These are phyloP conservation scores for Cuculus canorus DNA, from an alignment of 2,797 vertebrate species.

Conservation along the genomic window DNA sequence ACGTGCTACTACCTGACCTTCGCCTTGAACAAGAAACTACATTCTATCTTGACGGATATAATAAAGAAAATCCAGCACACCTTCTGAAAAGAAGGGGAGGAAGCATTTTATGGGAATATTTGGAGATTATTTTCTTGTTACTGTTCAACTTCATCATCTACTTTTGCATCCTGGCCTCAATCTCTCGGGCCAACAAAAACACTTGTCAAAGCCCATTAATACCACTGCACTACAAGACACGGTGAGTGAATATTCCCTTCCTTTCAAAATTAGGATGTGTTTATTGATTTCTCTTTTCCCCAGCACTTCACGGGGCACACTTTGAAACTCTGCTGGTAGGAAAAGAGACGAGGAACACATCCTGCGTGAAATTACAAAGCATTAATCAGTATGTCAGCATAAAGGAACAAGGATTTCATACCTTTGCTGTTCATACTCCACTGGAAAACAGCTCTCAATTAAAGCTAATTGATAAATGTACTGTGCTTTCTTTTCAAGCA, in stretches of 20 bases:
- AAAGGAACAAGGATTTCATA: slow-evolving; percentile 24
- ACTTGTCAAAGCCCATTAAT: background rate
- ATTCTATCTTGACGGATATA: background rate
- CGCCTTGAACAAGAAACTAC: background rate
- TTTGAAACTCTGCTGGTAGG: slow-evolving; percentile 13
- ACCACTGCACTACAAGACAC: background rate
- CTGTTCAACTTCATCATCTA: background rate
- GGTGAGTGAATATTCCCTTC: background rate
- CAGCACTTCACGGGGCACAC: slow-evolving; percentile 26
- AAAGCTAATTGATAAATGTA: slow-evolving; percentile 47
- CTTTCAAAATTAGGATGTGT: background rate
- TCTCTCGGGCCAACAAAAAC: background rate
- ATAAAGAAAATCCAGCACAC: background rate
- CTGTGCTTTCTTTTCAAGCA: slow-evolving; percentile 50
- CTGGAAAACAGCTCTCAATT: slow-evolving; percentile 55
- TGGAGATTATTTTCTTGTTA: background rate
- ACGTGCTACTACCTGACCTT: background rate
- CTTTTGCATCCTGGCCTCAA: background rate
- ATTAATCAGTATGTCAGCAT: slow-evolving; percentile 29
- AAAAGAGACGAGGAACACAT: slow-evolving; percentile 36
- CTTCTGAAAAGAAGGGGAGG: background rate
- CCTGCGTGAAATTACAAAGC: slow-evolving; percentile 48
- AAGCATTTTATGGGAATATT: background rate
- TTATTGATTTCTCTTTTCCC: slow-evolving; percentile 14
- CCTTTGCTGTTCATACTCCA: slow-evolving; percentile 20